These are phyloP conservation scores for Tenthredo distinguenda DNA, from an alignment of 2,888 invertebrate species.

Conservation along the genomic window DNA sequence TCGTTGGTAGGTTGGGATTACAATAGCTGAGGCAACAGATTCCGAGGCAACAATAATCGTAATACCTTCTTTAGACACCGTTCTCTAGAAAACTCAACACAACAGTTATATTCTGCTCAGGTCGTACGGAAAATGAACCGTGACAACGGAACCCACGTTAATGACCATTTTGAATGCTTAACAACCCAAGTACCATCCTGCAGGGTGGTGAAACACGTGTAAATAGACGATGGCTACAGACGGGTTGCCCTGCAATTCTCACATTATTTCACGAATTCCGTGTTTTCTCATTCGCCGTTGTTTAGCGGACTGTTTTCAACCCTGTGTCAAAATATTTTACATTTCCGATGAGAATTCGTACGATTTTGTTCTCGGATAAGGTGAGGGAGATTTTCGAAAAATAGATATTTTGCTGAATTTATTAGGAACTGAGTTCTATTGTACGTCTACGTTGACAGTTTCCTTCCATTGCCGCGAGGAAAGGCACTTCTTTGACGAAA, in stretches of 20 bases:
- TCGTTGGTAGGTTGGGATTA: constrained; percentile 11
- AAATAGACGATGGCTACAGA: background rate
- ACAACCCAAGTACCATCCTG: constrained; percentile 17
- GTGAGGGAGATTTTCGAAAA: background rate
- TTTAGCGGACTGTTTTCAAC: background rate
- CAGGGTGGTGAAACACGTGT: background rate
- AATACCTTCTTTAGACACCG: constrained; percentile 3
- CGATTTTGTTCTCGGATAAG: background rate
- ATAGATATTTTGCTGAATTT: background rate
- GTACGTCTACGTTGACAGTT: background rate
- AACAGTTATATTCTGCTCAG: constrained; percentile 37
- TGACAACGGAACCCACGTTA: constrained; percentile 42
- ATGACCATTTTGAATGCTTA: constrained; percentile 43
- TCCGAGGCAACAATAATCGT: constrained; percentile 32
- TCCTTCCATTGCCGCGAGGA: background rate
- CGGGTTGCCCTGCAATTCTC: background rate
- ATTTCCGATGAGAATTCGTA: background rate
- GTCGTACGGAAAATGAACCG: constrained; percentile 39
- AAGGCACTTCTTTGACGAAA: background rate
- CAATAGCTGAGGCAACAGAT: constrained; percentile 33
- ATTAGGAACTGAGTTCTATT: background rate
- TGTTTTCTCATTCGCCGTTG: background rate
- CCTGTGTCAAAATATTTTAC: background rate
- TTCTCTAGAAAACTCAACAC: constrained; percentile 17
- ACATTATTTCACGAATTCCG: background rate